phyloP scores from a whole-genome alignment of 2,113 vertebrate species.

The Solea senegalensis region DNA sequence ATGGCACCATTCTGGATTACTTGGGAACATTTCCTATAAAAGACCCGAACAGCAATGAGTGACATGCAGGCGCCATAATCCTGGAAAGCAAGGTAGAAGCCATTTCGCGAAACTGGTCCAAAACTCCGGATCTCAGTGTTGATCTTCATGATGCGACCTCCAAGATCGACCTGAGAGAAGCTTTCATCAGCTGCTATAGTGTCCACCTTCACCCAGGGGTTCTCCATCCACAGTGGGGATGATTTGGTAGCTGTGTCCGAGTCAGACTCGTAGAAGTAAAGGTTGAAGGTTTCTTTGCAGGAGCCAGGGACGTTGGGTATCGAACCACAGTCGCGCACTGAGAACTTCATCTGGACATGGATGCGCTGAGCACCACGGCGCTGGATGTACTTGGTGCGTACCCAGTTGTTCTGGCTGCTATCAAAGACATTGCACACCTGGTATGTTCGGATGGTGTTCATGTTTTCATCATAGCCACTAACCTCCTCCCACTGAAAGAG shows the following conservation, averaged over 20 bases:
- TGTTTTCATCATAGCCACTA: constrained; percentile 96
- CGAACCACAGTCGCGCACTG: constrained; percentile 95
- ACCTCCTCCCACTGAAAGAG: constrained; percentile 94
- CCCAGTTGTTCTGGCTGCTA: constrained; percentile 96
- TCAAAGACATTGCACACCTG: constrained; percentile 98
- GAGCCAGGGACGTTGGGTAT: constrained; percentile 96
- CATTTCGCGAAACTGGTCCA: constrained; percentile 90
- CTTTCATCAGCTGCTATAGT: constrained; percentile 96
- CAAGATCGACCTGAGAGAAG: constrained; percentile 95
- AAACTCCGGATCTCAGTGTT: constrained; percentile 96
- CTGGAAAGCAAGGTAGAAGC: constrained; percentile 97
- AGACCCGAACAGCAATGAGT: constrained; percentile 91
- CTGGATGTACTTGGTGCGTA: constrained; percentile 91
- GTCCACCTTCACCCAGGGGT: constrained; percentile 96
- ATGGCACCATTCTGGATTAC: constrained; percentile 90
- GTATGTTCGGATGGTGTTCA: constrained; percentile 98
- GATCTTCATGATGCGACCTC: constrained; percentile 95
- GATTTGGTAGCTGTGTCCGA: constrained; percentile 87
- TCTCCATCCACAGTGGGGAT: constrained; percentile 95
- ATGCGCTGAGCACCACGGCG: constrained; percentile 91
- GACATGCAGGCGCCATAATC: constrained; percentile 98
- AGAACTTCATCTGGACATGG: constrained; percentile 98
- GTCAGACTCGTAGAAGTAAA: constrained; percentile 93
- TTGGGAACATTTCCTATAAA: constrained; percentile 92
- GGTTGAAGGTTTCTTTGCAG: constrained; percentile 98